Conservation (phyloP, 2,797 vertebrate species). For the Mycteria americana region DNA sequence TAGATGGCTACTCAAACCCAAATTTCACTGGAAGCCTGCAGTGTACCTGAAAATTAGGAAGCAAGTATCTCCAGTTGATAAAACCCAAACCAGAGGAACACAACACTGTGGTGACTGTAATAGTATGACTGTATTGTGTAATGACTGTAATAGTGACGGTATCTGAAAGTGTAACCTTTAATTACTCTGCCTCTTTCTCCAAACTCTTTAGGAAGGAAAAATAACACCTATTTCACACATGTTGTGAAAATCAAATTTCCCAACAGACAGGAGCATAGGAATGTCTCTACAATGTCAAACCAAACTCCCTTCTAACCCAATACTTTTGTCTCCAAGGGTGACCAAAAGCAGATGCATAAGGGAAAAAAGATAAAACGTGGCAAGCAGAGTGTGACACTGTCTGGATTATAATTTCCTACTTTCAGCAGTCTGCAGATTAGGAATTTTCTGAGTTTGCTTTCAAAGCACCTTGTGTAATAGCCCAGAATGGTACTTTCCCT, state of each 20-base stretch:
- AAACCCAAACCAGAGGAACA: background rate
- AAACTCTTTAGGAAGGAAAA: conserved; percentile 37
- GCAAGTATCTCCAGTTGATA: background rate
- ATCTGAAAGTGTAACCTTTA: conserved; percentile 34
- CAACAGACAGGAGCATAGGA: background rate
- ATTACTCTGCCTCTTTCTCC: conserved; percentile 29
- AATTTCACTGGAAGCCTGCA: background rate
- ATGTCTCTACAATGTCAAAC: background rate
- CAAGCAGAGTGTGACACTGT: background rate
- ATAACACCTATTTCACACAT: background rate
- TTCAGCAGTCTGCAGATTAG: background rate
- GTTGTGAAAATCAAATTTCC: conserved; percentile 35
- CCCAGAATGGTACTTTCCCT: background rate
- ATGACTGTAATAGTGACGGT: conserved; percentile 10
- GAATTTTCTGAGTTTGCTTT: background rate
- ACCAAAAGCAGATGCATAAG: background rate
- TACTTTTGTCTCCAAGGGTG: background rate
- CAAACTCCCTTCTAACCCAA: background rate
- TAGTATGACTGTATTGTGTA: background rate
- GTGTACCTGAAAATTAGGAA: conserved; percentile 4
- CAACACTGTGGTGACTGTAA: background rate
- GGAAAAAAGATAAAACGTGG: background rate
- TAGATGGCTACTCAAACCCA: background rate
- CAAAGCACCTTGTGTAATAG: background rate
- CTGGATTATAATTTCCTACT: background rate